Evolutionary conservation across 2,113 vertebrate genomes (phyloP).

Genomic region (Aspidoscelis tigris): DNA sequence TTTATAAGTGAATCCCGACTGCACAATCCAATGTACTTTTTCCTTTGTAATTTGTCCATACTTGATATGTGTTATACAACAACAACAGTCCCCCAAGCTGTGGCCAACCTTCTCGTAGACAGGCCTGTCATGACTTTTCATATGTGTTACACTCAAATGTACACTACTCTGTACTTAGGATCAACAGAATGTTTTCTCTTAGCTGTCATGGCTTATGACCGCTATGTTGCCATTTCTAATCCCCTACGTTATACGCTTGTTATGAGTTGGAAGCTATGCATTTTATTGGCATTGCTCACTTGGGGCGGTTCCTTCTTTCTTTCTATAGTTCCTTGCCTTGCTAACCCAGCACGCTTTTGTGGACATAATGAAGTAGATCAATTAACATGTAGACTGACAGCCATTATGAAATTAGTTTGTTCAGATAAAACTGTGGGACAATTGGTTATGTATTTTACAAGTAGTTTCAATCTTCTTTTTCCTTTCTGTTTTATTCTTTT

Average conservation of each 20-base stretch:
- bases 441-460: constrained; percentile 22
- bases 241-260: constrained; percentile 6
- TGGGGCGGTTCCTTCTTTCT: not conserved
- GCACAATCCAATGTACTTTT: constrained; percentile 16
- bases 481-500: not conserved
- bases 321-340: not conserved
- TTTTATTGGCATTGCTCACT: not conserved
- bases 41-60: constrained; percentile 13
- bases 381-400: constrained; percentile 7
- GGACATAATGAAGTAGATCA: not conserved
- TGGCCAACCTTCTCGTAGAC: not conserved
- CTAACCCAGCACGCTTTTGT: not conserved
- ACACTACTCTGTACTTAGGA: not conserved
- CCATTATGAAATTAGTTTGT: constrained; percentile 1
- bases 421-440: not conserved
- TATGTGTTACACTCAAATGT: not conserved
- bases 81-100: not conserved
- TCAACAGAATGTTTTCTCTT: constrained; percentile 18
- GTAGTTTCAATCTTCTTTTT: not conserved
- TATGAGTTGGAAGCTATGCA: not conserved
- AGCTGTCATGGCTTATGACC: constrained; percentile 27
- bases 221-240: constrained; percentile 8
- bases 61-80: constrained; percentile 4
- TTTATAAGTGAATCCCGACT: constrained; percentile 1
- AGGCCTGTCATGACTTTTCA: not conserved